These are phyloP conservation scores for Branchipolynoe longqiensis DNA, from an alignment of 2,888 invertebrate genomes.

Conservation along the genomic window DNA sequence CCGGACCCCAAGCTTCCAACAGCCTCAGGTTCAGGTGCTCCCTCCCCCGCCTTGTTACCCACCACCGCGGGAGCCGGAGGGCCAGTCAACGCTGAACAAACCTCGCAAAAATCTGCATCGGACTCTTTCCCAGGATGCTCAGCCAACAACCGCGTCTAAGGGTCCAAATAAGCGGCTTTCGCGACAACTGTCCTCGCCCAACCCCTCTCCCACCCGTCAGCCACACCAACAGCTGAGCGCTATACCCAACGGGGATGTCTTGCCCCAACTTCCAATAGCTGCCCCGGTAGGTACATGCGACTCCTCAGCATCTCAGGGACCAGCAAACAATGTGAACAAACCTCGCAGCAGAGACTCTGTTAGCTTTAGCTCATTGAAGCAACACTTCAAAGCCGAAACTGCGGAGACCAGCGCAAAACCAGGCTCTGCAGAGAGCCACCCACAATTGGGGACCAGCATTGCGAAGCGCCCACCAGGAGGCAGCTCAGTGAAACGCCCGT, in stretches of 20 bases:
- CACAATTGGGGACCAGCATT: too few relatives aligned
- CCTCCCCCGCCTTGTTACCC: slow-evolving; percentile 47
- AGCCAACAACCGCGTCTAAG: background rate
- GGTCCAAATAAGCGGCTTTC: background rate
- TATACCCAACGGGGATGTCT: background rate
- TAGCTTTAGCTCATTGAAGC: slow-evolving; percentile 21
- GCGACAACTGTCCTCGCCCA: slow-evolving; percentile 20
- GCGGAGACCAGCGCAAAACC: background rate
- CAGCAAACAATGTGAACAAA: background rate
- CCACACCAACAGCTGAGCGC: slow-evolving; percentile 23
- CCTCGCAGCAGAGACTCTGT: background rate
- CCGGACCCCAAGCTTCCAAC: slow-evolving; percentile 2
- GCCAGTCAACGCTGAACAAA: background rate
- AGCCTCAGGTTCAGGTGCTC: background rate
- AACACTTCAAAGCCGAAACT: slow-evolving; percentile 31
- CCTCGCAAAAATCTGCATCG: slow-evolving; percentile 2
- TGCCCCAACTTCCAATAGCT: too few relatives aligned
- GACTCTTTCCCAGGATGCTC: background rate
- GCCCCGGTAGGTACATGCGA: too few relatives aligned
- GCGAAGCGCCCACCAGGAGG: background rate
- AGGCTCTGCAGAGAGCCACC: background rate
- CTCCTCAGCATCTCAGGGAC: slow-evolving; percentile 25
- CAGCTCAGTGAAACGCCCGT: background rate
- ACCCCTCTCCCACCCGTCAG: too few relatives aligned
- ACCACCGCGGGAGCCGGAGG: slow-evolving; percentile 19